Base-by-base conservation (phyloP, 35 echinoderm and acorn worm species). In the Ophioderma brevispina region DNA sequence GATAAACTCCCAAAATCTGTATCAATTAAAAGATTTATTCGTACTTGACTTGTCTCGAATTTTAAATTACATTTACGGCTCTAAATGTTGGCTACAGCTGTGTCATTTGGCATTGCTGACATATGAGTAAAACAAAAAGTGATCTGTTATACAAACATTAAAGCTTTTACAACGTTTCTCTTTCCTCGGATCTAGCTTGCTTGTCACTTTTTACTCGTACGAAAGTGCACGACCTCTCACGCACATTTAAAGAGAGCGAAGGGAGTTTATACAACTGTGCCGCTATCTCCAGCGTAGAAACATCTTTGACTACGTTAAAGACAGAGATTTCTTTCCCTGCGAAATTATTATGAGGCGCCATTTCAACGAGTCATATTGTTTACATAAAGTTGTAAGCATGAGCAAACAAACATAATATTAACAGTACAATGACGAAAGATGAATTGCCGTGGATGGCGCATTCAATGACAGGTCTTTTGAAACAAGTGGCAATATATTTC, bases 401-500 rank as follows among this genome's bases (percentile, higher is more conserved):
- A 70, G n/a, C 59, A 70, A 70, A 70, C 59, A 70, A 70, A 70
- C 59, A 70, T 70, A 70, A 70, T 70, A 70, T 70, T 70, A 70
- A 15, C 59, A 25, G 10, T 25, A 25, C 59, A 25, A 70, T 70
- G 59, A 70, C n/a, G 59, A 70, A 8, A 30, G 59, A 70, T 18
- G 28, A 30, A 70, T 13, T 25, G n/a, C 2, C 59, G 59, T 2
- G 59, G 59, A 70, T 70, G 59, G 17, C 4, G 2, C 15, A 18
- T 4, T 30, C n/a, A 30, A 18, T 70, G 59, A 70, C 59, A 70
- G 59, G 6, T 70, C 23, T 70, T 70, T 70, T 18, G 59, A 70
- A 70, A 70, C 59, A 70, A 70, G 59, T 70, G 59, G 5, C 59
- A 13, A 6, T 70, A 70, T 70, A 25, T 70, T 70, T 30, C n/a